Conservation (phyloP, 1,140 invertebrate species). For the Harlomillsia oculata region DNA sequence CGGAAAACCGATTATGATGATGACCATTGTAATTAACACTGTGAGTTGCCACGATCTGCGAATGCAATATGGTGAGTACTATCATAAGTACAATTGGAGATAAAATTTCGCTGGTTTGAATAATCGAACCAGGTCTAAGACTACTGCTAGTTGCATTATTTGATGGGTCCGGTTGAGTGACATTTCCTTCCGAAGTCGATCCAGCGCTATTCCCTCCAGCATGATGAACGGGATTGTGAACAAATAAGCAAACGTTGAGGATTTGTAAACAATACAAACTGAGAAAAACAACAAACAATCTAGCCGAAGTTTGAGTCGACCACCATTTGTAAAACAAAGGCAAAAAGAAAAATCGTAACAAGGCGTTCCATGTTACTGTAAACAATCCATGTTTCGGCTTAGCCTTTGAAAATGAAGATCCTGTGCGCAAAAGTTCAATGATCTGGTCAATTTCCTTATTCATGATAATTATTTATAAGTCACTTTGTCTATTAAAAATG, state of each 20-base stretch:
- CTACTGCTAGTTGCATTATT: background rate
- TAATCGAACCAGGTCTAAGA: background rate
- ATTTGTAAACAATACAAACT: slow-evolving; percentile 66
- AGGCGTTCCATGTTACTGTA: slow-evolving; percentile 66
- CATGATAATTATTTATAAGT: background rate
- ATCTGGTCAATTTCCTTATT: slow-evolving; percentile 10
- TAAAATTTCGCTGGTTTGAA: slow-evolving; percentile 52
- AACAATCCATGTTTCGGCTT: slow-evolving; percentile 80
- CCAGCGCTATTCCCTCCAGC: background rate
- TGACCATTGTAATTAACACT: slow-evolving; percentile 1
- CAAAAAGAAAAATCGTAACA: slow-evolving; percentile 66
- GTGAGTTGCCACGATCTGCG: slow-evolving; percentile 48
- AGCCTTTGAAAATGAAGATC: slow-evolving; percentile 85
- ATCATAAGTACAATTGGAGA: slow-evolving; percentile 71
- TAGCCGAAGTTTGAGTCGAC: slow-evolving; percentile 69
- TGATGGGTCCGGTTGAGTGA: background rate
- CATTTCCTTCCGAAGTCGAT: background rate
- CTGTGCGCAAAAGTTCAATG: slow-evolving; percentile 43
- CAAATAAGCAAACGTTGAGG: slow-evolving; percentile 56
- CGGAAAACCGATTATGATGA: too few relatives aligned
- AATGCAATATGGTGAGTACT: slow-evolving; percentile 73
- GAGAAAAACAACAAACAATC: slow-evolving; percentile 61
- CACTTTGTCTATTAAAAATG: background rate
- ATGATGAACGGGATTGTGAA: slow-evolving; percentile 33
- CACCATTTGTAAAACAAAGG: slow-evolving; percentile 78